These are phyloP conservation scores for Rhopalosiphum nymphaeae DNA, from an alignment of 2,888 invertebrate genomes.

Conservation along the genomic window DNA sequence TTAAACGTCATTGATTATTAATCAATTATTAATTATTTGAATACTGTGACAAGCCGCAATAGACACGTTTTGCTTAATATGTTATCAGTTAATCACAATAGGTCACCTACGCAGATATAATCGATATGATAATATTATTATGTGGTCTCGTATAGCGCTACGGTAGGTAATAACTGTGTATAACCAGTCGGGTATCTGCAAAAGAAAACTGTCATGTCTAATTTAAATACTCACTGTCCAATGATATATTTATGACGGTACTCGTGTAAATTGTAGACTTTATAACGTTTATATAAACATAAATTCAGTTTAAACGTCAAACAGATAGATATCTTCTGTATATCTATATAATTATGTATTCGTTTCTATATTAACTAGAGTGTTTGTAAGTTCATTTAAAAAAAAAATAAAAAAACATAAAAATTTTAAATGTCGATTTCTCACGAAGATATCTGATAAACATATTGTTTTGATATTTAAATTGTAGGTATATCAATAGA, in stretches of 20 bases:
- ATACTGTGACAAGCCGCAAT: background rate
- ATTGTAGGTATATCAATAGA: background rate
- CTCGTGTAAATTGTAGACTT: background rate
- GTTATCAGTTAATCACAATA: background rate
- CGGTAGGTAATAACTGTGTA: background rate
- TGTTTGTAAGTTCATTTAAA: background rate
- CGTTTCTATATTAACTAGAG: slow-evolving; percentile 11
- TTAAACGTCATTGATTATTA: background rate
- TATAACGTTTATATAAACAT: background rate
- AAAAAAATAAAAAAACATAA: background rate
- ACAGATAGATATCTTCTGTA: background rate
- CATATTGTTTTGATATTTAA: background rate
- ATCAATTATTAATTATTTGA: background rate
- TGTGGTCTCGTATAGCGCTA: background rate
- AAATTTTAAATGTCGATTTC: background rate
- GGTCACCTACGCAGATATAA: background rate
- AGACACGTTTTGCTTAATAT: background rate
- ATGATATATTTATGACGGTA: background rate
- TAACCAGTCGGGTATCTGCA: background rate
- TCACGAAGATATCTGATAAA: background rate
- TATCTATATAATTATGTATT: background rate
- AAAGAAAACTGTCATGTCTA: background rate
- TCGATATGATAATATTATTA: background rate
- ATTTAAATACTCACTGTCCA: background rate
- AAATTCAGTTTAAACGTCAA: background rate